A percentile compares a stretch with the other conserved stretches of the same genome.
phyloP scores from a whole-genome alignment of 2,113 vertebrate species.

The Steatornis caripensis region DNA sequence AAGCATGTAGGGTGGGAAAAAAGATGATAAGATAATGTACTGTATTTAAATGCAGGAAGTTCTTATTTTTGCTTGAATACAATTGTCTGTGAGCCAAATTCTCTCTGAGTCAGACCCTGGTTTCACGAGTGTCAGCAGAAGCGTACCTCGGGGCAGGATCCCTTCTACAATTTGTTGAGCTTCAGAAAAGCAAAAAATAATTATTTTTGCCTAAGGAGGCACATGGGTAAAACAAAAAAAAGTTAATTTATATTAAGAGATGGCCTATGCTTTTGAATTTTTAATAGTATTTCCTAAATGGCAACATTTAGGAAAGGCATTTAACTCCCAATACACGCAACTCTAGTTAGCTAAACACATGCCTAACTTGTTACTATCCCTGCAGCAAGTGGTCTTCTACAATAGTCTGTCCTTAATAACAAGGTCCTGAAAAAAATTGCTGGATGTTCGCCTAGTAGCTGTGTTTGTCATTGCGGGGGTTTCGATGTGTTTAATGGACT shows the following conservation, averaged over 20 bases:
- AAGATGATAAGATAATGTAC: neutral
- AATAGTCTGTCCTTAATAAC: neutral
- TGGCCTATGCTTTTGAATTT: neutral
- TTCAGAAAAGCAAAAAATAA: neutral
- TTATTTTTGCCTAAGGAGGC: neutral
- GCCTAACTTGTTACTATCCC: neutral
- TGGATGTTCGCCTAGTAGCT: neutral
- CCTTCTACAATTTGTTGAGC: neutral
- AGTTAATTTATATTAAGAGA: neutral
- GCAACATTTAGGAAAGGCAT: neutral
- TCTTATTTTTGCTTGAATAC: neutral
- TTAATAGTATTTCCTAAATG: neutral
- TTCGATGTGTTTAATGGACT: neutral
- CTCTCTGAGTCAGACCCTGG: neutral
- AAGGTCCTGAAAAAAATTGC: neutral
- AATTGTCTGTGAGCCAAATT: constrained; percentile 1
- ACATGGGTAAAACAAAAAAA: neutral
- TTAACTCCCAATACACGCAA: neutral
- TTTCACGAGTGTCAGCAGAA: neutral
- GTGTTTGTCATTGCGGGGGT: accelerated
- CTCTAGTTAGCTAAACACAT: neutral
- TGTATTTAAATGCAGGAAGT: neutral
- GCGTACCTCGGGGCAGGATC: neutral
- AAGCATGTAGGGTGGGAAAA: neutral
- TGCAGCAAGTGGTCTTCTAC: neutral